Base-by-base conservation (phyloP, 30 jellyfish, hydroid and myxozoan genomes). In the Hydractinia symbiolongicarpus region DNA sequence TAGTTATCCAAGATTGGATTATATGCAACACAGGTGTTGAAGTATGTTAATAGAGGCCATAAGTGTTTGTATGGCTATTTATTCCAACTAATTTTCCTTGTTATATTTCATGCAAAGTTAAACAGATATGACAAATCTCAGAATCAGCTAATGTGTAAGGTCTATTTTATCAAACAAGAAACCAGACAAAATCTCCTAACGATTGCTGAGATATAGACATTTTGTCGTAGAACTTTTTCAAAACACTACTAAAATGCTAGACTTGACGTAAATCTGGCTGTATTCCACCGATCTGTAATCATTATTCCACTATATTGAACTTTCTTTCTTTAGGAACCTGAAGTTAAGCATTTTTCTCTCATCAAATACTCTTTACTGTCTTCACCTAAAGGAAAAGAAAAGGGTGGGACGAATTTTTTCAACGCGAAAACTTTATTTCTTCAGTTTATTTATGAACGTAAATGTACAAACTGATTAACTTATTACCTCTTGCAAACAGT, bases 1-100 rank as follows among this genome's bases (percentile, higher is more conserved):
- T 81, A 52, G 20, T 72, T 21, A 81, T 90, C 15, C 86, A 90
- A 70, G 95, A 90, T 54, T 90, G 97, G 97, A 15, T 90, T 14
- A 54, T 90, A 54, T 81, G 53, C 54, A 40, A 78, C 4, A 89
- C 81, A n/a, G 74, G 74, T n/a, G 74, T 13, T 6, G 74, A 64
- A 51, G 74, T 64, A 64, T 6, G 19, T 6, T 6, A 7, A 13
- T 6, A 64, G 8, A n/a, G 74, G 19, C 19, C 69, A 13, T 11
- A 16, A 11, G 69, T 11, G 19, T 13, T 13, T 58, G 17, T 0
- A 11, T 58, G 69, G 17, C 69, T 11, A 3, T 11, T 58, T 13
- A 58, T 58, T 58, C 2, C 69, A 58, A 13, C 69, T 13, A 11
- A 58, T 13, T 58, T 13, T 58, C 15, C 15, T 58, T 13, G 69